Base-by-base conservation (phyloP, 2,113 vertebrate species). In the Himantopus leucocephalus region DNA sequence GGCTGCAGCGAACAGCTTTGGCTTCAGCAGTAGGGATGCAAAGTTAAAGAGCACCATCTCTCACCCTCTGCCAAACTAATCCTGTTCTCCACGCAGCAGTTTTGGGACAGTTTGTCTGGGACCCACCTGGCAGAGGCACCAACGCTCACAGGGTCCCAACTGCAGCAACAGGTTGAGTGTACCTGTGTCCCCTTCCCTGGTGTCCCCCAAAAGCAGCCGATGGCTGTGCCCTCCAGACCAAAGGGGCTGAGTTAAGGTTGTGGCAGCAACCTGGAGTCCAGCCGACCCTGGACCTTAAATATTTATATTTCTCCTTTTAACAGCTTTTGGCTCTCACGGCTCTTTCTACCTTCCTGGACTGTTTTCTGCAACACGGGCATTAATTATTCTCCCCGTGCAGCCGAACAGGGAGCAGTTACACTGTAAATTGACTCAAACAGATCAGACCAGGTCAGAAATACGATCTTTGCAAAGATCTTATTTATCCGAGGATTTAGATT, bases 81-180 rank as follows among this genome's bases (percentile, higher is more conserved):
- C 29, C 62, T 35, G 10, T 16, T n/a, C 37, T 70, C 43, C 50
- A 9, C 3, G 24, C 18, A 48, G 29, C 50, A 20, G 12, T 53
- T 86, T 71, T 4, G 56, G 56, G 50, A 39, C 24, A 3, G 16
- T 53, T 53, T 45, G 4, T 47, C 52, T 23, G 73, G 18, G 12
- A 53, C 4, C 1, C 0, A 8, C 27, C 27, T n/a, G 55, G 24
- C 55, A 80, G 62, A 93, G 43, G 6, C 47, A 80, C 13, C 60
- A 63, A 21, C 0, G 0, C 23, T 48, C 9, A 4, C 10, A 2
- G 15, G 47, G 18, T 24, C 53, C 30, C 60, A 47, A 2, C 32
- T 16, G 29, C 39, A 56, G 50, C 34, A 27, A 27, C 1, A 37
- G 8, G 23, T 60, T 35, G 21, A 32, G 34, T 13, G 43, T 53